phyloP scores from a whole-genome alignment of 2,113 vertebrate species.

The Natator depressus region DNA sequence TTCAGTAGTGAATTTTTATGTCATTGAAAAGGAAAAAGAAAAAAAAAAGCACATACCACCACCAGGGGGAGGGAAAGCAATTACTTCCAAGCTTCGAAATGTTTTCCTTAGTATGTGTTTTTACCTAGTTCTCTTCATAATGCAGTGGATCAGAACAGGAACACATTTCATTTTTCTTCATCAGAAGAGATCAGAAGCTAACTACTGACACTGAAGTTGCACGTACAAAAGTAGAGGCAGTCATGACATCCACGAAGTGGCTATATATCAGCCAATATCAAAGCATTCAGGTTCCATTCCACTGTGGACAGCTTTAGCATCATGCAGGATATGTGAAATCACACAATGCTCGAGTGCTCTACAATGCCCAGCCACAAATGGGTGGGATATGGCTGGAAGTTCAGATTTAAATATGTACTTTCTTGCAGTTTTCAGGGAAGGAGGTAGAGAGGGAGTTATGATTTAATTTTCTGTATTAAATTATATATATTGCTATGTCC shows the following conservation, averaged over 20 bases:
- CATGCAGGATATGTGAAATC: slow-evolving; percentile 17
- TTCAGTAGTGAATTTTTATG: neutral
- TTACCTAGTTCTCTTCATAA: neutral
- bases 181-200: neutral
- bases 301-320: neutral
- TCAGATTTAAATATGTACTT: neutral
- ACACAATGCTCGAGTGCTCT: neutral
- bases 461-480: neutral
- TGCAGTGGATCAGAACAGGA: neutral
- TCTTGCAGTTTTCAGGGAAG: neutral
- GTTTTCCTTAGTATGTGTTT: slow-evolving; percentile 5
- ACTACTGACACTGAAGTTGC: neutral
- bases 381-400: slow-evolving; percentile 21
- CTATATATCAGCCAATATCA: neutral
- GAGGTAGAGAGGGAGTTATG: neutral
- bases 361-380: neutral
- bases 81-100: neutral
- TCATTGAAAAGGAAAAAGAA: neutral
- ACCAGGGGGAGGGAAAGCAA: neutral
- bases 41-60: neutral
- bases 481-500: neutral
- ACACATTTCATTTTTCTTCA: neutral
- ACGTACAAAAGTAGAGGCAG: slow-evolving; percentile 34
- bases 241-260: fast-evolving
- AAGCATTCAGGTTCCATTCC: neutral